phyloP scores from a whole-genome alignment of 2,888 invertebrate genomes.

The Nemapogon koenigi region DNA sequence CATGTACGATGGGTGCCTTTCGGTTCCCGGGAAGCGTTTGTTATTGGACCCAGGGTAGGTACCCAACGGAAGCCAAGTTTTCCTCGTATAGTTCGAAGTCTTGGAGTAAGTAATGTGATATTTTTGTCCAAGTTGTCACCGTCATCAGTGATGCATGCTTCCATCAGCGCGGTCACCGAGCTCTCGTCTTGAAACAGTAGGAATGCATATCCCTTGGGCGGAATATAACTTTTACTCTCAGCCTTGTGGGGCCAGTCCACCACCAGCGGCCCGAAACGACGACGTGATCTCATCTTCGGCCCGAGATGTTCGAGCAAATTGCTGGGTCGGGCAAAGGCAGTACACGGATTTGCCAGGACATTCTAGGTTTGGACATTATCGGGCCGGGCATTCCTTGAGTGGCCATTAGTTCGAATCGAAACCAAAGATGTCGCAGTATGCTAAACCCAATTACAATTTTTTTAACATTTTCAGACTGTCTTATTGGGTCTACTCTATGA shows the following conservation, averaged over 20 bases:
- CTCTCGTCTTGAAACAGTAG: constrained; percentile 94
- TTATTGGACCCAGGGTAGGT: too few relatives aligned
- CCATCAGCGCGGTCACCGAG: constrained; percentile 96
- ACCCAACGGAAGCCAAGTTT: too few relatives aligned
- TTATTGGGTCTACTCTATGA: constrained; percentile 85
- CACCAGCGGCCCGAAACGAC: constrained; percentile 95
- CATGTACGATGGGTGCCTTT: too few relatives aligned
- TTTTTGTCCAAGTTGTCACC: too few relatives aligned
- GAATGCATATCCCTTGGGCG: constrained; percentile 97
- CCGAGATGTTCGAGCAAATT: too few relatives aligned
- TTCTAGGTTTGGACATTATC: too few relatives aligned
- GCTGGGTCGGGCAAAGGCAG: too few relatives aligned
- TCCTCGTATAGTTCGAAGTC: too few relatives aligned
- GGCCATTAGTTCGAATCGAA: not conserved
- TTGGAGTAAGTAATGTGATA: not conserved
- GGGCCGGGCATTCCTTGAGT: too few relatives aligned
- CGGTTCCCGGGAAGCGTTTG: too few relatives aligned
- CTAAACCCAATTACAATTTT: constrained; percentile 17
- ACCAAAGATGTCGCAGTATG: not conserved
- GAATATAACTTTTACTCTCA: constrained; percentile 99
- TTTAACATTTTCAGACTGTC: constrained; percentile 71
- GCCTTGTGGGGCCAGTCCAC: constrained; percentile 99
- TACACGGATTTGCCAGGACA: too few relatives aligned
- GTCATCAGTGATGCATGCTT: constrained; percentile 96
- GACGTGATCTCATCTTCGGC: constrained; percentile 92